phyloP scores from a whole-genome alignment of 2,113 vertebrate genomes.

The Ctenodactylus gundi region DNA sequence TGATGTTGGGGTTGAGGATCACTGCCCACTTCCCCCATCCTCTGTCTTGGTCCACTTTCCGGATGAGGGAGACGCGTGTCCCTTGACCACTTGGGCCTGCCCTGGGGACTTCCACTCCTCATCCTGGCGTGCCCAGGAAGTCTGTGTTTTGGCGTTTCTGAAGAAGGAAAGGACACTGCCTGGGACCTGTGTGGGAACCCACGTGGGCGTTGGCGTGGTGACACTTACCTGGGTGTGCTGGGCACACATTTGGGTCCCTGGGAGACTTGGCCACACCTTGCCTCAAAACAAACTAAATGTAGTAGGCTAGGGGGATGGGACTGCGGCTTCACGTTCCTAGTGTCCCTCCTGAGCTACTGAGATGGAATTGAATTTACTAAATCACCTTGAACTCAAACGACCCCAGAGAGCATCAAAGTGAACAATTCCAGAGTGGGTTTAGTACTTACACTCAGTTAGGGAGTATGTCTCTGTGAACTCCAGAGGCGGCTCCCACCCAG shows the following conservation, averaged over 20 bases:
- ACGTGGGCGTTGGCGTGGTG: neutral
- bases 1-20: too few species aligned
- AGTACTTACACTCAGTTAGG: neutral
- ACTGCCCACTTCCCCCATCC: too few species aligned
- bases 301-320: too few species aligned
- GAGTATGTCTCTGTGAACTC: too few species aligned
- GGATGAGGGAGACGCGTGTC: too few species aligned
- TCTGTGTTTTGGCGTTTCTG: neutral
- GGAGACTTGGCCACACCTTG: too few species aligned
- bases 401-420: neutral
- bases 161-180: neutral
- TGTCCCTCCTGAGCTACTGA: too few species aligned
- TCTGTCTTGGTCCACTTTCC: neutral
- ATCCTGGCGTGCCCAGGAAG: fast-evolving
- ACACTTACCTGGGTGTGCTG: too few species aligned
- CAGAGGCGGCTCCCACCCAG: neutral
- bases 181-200: neutral
- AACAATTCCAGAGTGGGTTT: neutral
- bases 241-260: too few species aligned
- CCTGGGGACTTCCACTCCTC: neutral
- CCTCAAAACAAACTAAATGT: too few species aligned
- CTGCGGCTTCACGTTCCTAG: too few species aligned
- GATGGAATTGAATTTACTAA: neutral
- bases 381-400: fast-evolving
- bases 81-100: too few species aligned